These are phyloP conservation scores for Drosophila orosa DNA, from an alignment of 1,140 invertebrate genomes.

Conservation along the genomic window DNA sequence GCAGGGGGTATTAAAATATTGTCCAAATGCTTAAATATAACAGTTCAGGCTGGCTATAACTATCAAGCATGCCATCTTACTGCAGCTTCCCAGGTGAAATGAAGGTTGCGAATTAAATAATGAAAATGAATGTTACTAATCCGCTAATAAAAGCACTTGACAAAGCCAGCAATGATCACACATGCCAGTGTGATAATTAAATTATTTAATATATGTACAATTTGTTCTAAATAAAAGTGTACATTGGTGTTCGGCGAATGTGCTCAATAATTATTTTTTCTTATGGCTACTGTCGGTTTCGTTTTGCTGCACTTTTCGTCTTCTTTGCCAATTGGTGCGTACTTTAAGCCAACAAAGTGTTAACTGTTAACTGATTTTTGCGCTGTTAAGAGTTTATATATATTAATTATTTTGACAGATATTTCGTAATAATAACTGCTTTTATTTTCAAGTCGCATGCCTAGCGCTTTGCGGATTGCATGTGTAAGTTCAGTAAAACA, in stretches of 20 bases:
- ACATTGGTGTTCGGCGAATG: neutral
- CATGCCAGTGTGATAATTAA: neutral
- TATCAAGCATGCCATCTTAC: neutral
- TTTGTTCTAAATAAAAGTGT: conserved; percentile 5
- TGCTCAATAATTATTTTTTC: neutral
- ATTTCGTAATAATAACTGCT: conserved; percentile 55
- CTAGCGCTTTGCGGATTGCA: conserved; percentile 28
- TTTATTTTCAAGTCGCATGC: conserved; percentile 39
- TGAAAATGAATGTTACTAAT: neutral
- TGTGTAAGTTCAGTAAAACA: conserved; percentile 16
- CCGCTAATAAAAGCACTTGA: neutral
- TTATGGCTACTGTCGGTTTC: conserved; percentile 4
- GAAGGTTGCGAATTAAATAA: too few species aligned
- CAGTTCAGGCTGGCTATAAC: neutral
- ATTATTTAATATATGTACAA: neutral
- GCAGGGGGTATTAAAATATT: conserved; percentile 2
- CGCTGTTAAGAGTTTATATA: conserved; percentile 8
- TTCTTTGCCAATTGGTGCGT: conserved; percentile 73
- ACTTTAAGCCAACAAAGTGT: conserved; percentile 38
- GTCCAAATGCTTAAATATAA: neutral
- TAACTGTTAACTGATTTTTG: conserved; percentile 60
- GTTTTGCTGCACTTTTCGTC: conserved; percentile 43
- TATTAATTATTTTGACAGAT: conserved; percentile 13
- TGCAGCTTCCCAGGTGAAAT: neutral
- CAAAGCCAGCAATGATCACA: neutral